Evolutionary conservation across 2,113 vertebrate genomes (phyloP), one percentile per base, ranked within the genome.

Genomic region (Psephotus haematonotus): DNA sequence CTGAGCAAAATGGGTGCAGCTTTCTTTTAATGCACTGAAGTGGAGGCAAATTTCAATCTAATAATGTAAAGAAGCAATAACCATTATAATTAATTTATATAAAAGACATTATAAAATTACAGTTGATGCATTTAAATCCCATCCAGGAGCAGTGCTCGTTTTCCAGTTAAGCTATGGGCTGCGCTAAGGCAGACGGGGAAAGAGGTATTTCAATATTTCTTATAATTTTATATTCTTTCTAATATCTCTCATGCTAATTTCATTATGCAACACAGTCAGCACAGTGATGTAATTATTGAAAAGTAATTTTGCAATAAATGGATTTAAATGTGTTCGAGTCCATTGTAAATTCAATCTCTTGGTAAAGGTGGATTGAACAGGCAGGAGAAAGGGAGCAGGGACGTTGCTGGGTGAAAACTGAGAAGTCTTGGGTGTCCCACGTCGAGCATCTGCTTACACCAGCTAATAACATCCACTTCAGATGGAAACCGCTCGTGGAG

Each of bases 251-350:
- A 97, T 98, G 97, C 96, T 98, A 98, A 98, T 98, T 98, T 98
- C 97, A 98, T 98, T 98, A 98, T 97, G 97, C 97, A 97, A 98
- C 97, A 98, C 95, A 98, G 98, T 96, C 97, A 88, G 97, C 97
- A 96, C 95, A 50, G 94, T 98, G 96, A 98, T 98, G 96, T 98
- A 98, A 98, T 98, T 98, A 98, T 98, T 97, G 97, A 98, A 98
- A 98, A 98, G 98, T 98, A 98, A 98, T 98, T 98, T 99, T 98
- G 98, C 97, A 98, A 98, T 98, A 98, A 98, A 98, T 98, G 97
- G 97, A 97, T 98, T 98, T 98, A 98, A 98, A 98, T 98, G 98
- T 98, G 98, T 98, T 97, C 93, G 57, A 97, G 98, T 97, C 97
- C 70, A 92, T 90, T 93, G 96, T 98, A 98, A 98, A 98, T 98